Percentiles rank a stretch among this genome's conserved stretches.
Conservation (phyloP, 1,140 invertebrate species). For the Camponotus pennsylvanicus region DNA sequence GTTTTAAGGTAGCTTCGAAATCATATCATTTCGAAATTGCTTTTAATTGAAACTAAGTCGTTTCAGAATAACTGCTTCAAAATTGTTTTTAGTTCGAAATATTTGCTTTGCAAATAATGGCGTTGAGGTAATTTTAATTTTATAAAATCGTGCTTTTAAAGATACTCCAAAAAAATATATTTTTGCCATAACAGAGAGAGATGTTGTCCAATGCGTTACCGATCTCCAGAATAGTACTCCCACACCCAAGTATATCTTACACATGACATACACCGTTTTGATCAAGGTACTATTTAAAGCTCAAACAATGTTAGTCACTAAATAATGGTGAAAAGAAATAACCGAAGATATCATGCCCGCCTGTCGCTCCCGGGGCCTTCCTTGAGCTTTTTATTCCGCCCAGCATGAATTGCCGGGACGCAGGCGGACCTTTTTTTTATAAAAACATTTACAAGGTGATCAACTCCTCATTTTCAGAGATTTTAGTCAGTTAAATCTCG, state of each 20-base stretch:
- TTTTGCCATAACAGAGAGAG: neutral
- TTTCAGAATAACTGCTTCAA: conserved; percentile 32
- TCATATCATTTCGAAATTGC: neutral
- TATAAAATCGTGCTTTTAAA: neutral
- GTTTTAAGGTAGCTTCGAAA: neutral
- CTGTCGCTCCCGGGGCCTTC: conserved; percentile 67
- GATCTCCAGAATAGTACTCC: conserved; percentile 81
- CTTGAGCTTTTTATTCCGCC: conserved; percentile 36
- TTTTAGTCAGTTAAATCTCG: neutral
- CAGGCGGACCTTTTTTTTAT: conserved; percentile 75
- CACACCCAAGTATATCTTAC: conserved; percentile 87
- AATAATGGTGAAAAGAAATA: conserved; percentile 86
- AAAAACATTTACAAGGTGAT: conserved; percentile 74
- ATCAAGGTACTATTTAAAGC: conserved; percentile 87
- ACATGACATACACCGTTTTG: conserved; percentile 87
- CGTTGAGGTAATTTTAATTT: neutral
- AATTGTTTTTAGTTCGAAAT: conserved; percentile 1
- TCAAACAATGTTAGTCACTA: conserved; percentile 87
- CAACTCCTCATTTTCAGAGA: neutral
- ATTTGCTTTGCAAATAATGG: neutral
- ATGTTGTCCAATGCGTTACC: conserved; percentile 48
- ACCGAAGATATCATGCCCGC: conserved; percentile 81
- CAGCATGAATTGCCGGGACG: conserved; percentile 30
- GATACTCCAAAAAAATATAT: neutral
- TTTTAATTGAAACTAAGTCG: conserved; percentile 23